These are phyloP conservation scores for Palythoa heliodiscus DNA, from an alignment of 92 coral and sea anemone species.

Conservation along the genomic window DNA sequence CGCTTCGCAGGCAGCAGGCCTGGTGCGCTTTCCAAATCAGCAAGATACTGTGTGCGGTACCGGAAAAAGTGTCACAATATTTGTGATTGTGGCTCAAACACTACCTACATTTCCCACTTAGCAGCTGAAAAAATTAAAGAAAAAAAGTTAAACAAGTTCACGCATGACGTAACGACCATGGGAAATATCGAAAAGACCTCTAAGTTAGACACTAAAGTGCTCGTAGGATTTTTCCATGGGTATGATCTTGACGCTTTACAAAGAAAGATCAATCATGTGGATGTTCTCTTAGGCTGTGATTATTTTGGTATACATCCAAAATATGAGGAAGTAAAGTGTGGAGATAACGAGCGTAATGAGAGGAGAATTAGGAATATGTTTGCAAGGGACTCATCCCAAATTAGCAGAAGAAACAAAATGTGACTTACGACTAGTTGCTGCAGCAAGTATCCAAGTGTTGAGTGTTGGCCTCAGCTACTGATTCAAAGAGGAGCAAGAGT, in stretches of 20 bases:
- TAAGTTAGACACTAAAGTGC: no score
- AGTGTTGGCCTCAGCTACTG: constrained; percentile 28
- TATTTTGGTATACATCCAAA: constrained; percentile 70
- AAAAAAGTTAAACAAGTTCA: constrained; percentile 25
- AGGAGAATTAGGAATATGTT: constrained; percentile 71
- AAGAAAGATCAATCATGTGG: no score
- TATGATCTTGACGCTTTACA: no score
- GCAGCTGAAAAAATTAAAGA: constrained; percentile 68
- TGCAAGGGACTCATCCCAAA: constrained; percentile 67
- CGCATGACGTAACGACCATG: neutral
- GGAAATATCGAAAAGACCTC: neutral
- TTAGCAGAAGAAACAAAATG: constrained; percentile 53
- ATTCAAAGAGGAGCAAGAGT: constrained; percentile 71
- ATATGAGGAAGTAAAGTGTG: constrained; percentile 62
- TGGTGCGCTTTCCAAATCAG: constrained; percentile 69
- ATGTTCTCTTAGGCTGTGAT: constrained; percentile 32
- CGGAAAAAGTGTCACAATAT: constrained; percentile 58
- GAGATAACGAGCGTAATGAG: constrained; percentile 68
- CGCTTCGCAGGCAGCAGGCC: constrained; percentile 51
- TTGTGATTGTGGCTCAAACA: constrained; percentile 67
- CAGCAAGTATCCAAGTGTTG: constrained; percentile 36
- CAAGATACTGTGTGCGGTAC: constrained; percentile 65
- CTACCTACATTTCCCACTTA: constrained; percentile 68
- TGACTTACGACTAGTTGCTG: constrained; percentile 57
- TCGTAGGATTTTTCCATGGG: no score